Base-by-base conservation (phyloP, 2,797 vertebrate species). In the Acanthurus tractus region DNA sequence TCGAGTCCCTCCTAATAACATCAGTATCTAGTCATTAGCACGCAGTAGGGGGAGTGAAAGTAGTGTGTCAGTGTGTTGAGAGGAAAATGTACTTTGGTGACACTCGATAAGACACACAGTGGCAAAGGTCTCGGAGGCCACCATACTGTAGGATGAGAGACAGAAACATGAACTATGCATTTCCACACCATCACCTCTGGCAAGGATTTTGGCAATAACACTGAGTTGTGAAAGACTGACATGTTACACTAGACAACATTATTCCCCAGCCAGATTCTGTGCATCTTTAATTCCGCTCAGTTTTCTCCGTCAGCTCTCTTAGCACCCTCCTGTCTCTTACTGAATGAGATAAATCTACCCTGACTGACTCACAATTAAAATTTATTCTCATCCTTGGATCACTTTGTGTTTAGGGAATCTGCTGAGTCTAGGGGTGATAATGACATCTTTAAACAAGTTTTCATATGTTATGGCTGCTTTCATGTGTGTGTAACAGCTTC, bases 131-230 rank as follows among this genome's bases (percentile, higher is more conserved):
- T 55, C 22, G 56, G 66, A 84, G 74, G 74, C 83, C 67, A 8
- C 65, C 63, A 57, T 70, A 82, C 68, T 68, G 83, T 70, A 80
- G 66, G 70, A 45, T 74, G 64, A 82, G 40, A 76, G 58, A 85
- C 17, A 52, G 68, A 77, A 73, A 90, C 91, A 90, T 93, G 66
- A 95, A 89, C 95, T 96, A 95, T 96, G 95, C 95, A 96, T 93
- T 88, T 89, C 73, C 80, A 90, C 57, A 81, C 74, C 70, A 84
- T 87, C 90, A 78, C 74, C 48, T 89, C 81, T 85, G 78, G 80
- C 79, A 92, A 89, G 82, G 81, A 84, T 85, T 87, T 85, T 82
- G 92, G 95, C 94, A 96, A 95, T 95, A 95, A 94, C 75, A 78
- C 70, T 71, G 82, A 83, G 74, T 59, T 78, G 76, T 76, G 73